Conservation (phyloP, 1,140 invertebrate genomes). For the Pseudobourletiella spinata region DNA sequence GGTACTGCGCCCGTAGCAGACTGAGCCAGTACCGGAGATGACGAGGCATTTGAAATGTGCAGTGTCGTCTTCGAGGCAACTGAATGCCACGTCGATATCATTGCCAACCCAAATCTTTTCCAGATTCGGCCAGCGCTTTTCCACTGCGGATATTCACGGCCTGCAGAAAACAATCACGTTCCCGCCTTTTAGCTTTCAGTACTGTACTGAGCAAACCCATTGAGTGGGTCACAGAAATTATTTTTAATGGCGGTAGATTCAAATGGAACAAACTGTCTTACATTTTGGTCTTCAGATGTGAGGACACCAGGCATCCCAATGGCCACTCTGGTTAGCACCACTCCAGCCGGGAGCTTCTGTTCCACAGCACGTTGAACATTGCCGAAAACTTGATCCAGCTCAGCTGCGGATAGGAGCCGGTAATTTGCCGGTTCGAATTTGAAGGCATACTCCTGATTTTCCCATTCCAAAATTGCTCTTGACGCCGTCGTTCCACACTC, state of each 20-base stretch:
- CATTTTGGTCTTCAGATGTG: constrained; percentile 4
- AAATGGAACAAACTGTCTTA: too few relatives aligned
- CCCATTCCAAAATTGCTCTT: constrained; percentile 6
- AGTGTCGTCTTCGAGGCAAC: not conserved
- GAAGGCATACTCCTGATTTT: not conserved
- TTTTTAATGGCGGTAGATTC: too few relatives aligned
- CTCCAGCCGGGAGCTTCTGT: not conserved
- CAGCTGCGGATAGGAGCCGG: not conserved
- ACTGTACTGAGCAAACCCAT: too few relatives aligned
- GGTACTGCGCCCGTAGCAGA: constrained; percentile 8
- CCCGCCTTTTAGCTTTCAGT: too few relatives aligned
- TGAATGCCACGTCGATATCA: constrained; percentile 14
- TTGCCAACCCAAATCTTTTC: constrained; percentile 9
- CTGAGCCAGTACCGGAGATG: constrained; percentile 25
- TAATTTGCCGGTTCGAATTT: constrained; percentile 20
- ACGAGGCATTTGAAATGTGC: not conserved
- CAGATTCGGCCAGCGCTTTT: constrained; percentile 1
- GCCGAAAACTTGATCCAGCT: constrained; percentile 12
- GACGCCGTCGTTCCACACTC: constrained; percentile 24
- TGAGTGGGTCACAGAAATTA: too few relatives aligned
- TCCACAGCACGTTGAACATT: not conserved
- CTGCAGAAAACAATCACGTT: too few relatives aligned
- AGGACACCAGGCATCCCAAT: constrained; percentile 28
- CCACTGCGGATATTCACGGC: not conserved
- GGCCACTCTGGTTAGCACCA: not conserved